Conservation (phyloP, 2,797 vertebrate species). For the Triplophysa yarkandensis region DNA sequence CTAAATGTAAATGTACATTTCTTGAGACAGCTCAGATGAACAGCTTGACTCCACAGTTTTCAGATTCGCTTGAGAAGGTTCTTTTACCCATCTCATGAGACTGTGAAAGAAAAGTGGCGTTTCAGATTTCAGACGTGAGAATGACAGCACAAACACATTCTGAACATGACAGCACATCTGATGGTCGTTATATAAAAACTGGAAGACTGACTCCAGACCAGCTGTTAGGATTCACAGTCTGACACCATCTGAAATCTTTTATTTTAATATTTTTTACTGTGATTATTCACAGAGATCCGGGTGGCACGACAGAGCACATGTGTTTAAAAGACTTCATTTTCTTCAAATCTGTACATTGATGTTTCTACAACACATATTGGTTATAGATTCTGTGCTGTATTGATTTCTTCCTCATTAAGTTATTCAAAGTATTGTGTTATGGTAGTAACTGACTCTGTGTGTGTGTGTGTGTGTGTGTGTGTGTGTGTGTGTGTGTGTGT, state of each 20-base stretch:
- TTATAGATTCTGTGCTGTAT: no score
- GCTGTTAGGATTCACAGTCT: neutral
- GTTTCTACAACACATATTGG: no score
- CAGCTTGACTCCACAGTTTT: conserved; percentile 15
- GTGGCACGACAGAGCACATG: neutral
- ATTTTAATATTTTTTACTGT: no score
- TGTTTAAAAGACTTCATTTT: no score
- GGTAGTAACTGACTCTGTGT: no score
- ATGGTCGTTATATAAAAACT: neutral
- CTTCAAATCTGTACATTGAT: no score
- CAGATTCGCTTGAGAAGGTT: conserved; percentile 16
- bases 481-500: no score
- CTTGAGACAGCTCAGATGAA: neutral
- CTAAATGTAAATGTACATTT: no score
- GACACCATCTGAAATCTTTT: conserved; percentile 1
- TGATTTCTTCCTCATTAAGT: no score
- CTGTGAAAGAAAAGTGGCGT: neutral
- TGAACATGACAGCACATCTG: conserved; percentile 7
- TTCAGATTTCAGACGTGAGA: neutral
- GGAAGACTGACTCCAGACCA: neutral
- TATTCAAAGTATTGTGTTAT: no score
- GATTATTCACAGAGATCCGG: neutral
- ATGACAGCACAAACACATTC: conserved; percentile 20
- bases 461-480: no score
- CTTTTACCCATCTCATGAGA: conserved; percentile 11